Evolutionary conservation across 2,888 invertebrate species (phyloP).

Genomic region (Plagodis dolabraria): DNA sequence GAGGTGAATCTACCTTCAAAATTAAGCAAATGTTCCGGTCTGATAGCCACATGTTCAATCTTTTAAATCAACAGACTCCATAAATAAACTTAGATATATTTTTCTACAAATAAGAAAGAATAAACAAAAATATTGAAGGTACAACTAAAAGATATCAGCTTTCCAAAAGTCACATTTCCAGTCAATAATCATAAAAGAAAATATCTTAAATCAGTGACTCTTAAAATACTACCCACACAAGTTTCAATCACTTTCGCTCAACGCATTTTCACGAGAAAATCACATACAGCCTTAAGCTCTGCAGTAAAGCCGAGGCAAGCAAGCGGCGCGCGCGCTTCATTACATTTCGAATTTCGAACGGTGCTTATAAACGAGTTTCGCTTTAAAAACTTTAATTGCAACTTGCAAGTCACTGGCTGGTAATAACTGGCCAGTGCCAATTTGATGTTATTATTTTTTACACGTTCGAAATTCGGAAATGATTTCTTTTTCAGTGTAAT

Average conservation of each 20-base stretch:
- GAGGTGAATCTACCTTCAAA: no score
- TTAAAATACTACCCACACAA: slow-evolving; percentile 23
- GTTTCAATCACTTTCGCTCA: slow-evolving; percentile 67
- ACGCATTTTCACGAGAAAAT: slow-evolving; percentile 63
- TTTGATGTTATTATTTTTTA: background rate
- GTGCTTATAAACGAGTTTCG: slow-evolving; percentile 32
- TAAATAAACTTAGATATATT: no score
- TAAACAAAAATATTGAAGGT: no score
- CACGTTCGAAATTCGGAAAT: slow-evolving; percentile 18
- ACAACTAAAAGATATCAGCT: no score
- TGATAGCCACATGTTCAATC: no score
- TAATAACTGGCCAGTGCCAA: slow-evolving; percentile 21
- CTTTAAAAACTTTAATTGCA: slow-evolving; percentile 18
- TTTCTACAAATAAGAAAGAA: no score
- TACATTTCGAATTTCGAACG: slow-evolving; percentile 41
- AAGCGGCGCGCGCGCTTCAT: slow-evolving; percentile 58
- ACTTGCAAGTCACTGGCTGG: slow-evolving; percentile 24
- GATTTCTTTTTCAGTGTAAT: slow-evolving; percentile 18
- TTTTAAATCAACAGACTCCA: no score
- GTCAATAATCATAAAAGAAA: slow-evolving; percentile 7
- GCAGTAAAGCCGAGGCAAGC: slow-evolving; percentile 57
- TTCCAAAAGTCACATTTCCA: background rate
- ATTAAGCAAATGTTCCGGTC: no score
- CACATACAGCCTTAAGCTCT: slow-evolving; percentile 59
- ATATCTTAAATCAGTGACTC: slow-evolving; percentile 13